Conservation (phyloP, 92 coral and sea anemone genomes). For the Epizoanthus rinbou region DNA sequence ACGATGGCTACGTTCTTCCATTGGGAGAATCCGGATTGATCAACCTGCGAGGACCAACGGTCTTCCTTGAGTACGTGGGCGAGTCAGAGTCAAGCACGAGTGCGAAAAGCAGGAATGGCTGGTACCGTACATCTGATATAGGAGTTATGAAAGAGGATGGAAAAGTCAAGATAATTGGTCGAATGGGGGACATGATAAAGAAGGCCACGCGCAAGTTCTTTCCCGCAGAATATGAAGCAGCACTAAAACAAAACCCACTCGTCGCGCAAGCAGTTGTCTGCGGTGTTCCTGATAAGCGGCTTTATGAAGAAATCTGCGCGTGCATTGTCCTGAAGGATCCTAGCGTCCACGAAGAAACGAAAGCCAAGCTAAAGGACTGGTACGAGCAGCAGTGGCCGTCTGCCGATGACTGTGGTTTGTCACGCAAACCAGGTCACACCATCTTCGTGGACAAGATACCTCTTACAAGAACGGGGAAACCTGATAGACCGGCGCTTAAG, state of each 20-base stretch:
- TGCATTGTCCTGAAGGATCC: slow-evolving; percentile 18
- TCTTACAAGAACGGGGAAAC: neutral
- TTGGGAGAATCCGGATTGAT: neutral
- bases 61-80: neutral
- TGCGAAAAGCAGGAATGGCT: neutral
- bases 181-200: slow-evolving; percentile 20
- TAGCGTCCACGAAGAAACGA: neutral
- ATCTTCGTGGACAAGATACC: slow-evolving; percentile 38
- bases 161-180: neutral
- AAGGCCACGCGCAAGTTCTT: slow-evolving; percentile 10
- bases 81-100: neutral
- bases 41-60: neutral
- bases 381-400: slow-evolving; percentile 42
- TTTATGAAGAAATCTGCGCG: slow-evolving; percentile 34
- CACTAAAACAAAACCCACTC: neutral
- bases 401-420: slow-evolving; percentile 37
- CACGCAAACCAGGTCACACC: slow-evolving; percentile 34
- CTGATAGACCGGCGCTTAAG: slow-evolving; percentile 20
- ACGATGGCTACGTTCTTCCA: slow-evolving; percentile 30
- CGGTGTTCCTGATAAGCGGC: slow-evolving; percentile 26
- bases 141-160: slow-evolving; percentile 18
- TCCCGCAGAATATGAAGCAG: slow-evolving; percentile 6
- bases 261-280: neutral
- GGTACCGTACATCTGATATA: slow-evolving; percentile 15
- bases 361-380: slow-evolving; percentile 35